Evolutionary conservation across 2,113 vertebrate species (phyloP), one percentile per base, ranked within the genome.

Genomic region (Cardinalis cardinalis): DNA sequence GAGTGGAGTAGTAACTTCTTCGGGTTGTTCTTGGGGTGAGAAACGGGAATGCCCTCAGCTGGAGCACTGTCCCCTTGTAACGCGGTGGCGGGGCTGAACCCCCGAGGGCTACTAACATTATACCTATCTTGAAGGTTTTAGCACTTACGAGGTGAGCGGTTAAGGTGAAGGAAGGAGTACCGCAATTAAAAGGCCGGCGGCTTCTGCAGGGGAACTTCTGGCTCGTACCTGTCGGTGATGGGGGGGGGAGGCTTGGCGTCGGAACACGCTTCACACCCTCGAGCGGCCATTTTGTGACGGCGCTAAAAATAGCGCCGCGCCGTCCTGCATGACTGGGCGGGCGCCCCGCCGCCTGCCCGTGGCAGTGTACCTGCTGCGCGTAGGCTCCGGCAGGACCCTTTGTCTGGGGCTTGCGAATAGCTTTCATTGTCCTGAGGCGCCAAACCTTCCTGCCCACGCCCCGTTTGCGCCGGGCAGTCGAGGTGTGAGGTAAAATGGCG

Each of bases 291-390:
- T 89, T 93, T 65, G 64, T 63, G 32, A 14, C 4, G 9, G 25
- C 8, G 0, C 5, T 4, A 6, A 26, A 26, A 18, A 32, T 44
- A 63, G 83, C 6, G 52, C 29, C 0, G 83, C 6, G 52, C 29
- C 0, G 7, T 9, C 1, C 13, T 1, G 3, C 23, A 1, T 4
- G 9, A 36, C 17, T 3, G 7, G 4, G 2, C 2, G 9, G 11
- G 18, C 4, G 2, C 4, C 9, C 2, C 11, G n/a, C 10, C 4
- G 4, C 3, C 14, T n/a, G 10, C 36, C 17, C 2, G 7, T 18
- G 32, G 41, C 12, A 0, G 32, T 36, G 21, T 24, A 1, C 2
- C 32, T 8, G 31, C 49, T 10, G 36, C 10, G 23, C 21, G 1
- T 6, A 3, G 32, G 16, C 15, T 11, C 5, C 1, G 60, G 11